Conservation (phyloP, 2,888 invertebrate genomes). For the Cerastis rubricosa region DNA sequence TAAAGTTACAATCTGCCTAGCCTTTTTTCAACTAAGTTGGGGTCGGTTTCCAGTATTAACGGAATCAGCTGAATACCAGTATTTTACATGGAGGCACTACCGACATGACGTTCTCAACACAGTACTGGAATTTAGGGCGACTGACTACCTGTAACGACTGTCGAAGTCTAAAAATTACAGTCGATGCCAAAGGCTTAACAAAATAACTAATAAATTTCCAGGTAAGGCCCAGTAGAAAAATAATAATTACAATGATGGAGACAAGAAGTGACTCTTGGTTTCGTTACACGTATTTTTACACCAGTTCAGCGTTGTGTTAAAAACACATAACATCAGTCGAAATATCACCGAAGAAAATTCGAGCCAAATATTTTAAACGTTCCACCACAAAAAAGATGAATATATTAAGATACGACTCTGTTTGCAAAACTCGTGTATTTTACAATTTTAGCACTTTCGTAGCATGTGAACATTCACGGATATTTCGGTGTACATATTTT, state of each 20-base stretch:
- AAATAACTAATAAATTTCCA: not conserved
- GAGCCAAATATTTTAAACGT: slow-evolving; percentile 23
- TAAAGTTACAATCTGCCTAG: too few relatives aligned
- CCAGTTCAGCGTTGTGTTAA: not conserved
- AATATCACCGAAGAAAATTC: slow-evolving; percentile 11
- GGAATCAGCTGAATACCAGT: too few relatives aligned
- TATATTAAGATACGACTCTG: slow-evolving; percentile 47
- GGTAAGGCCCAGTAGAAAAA: not conserved
- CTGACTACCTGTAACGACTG: too few relatives aligned
- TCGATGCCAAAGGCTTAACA: too few relatives aligned
- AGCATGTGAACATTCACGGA: slow-evolving; percentile 22
- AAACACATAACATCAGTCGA: slow-evolving; percentile 14
- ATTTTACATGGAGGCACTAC: too few relatives aligned
- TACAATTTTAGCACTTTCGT: slow-evolving; percentile 47
- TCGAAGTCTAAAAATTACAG: too few relatives aligned
- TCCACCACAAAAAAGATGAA: slow-evolving; percentile 45
- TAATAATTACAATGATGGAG: not conserved
- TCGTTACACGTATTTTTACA: not conserved
- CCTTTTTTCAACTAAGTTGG: too few relatives aligned
- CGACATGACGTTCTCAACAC: too few relatives aligned
- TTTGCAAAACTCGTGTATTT: slow-evolving; percentile 55
- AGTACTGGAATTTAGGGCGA: too few relatives aligned
- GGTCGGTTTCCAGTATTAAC: too few relatives aligned
- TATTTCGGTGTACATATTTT: slow-evolving; percentile 47
- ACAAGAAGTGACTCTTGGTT: not conserved